Evolutionary conservation across 2,113 vertebrate genomes (phyloP).

Genomic region (Hippopotamus amphibius): DNA sequence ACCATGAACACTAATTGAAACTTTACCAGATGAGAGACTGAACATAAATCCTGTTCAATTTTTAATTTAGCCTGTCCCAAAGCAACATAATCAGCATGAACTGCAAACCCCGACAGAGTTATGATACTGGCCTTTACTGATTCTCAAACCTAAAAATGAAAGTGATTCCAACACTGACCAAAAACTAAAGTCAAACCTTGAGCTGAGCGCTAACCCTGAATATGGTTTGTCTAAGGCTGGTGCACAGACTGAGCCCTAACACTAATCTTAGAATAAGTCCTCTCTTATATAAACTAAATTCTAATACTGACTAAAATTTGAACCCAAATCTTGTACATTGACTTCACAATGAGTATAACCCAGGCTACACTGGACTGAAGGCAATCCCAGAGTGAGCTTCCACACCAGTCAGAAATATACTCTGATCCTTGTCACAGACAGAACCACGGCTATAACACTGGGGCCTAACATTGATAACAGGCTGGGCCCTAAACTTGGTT

Average conservation of each 20-base stretch:
- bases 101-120: background rate
- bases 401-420: background rate
- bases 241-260: background rate
- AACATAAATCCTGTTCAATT: constrained; percentile 17
- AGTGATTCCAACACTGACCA: background rate
- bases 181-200: constrained; percentile 22
- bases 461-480: background rate
- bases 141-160: constrained; percentile 34
- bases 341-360: background rate
- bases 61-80: background rate
- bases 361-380: background rate
- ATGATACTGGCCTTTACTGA: background rate
- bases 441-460: background rate
- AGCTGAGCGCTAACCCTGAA: background rate
- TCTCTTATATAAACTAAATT: constrained; percentile 4
- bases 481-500: background rate
- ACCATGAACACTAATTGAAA: background rate
- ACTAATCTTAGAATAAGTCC: background rate
- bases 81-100: constrained; percentile 12
- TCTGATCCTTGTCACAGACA: background rate
- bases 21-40: constrained; percentile 15
- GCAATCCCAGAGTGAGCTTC: background rate
- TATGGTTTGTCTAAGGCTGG: background rate
- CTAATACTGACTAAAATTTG: constrained; percentile 14
- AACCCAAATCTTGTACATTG: background rate